A percentile compares a stretch with the other conserved stretches of the same genome.
phyloP scores from a whole-genome alignment of 2,888 invertebrate genomes.

The Iselma pallidipennis region DNA sequence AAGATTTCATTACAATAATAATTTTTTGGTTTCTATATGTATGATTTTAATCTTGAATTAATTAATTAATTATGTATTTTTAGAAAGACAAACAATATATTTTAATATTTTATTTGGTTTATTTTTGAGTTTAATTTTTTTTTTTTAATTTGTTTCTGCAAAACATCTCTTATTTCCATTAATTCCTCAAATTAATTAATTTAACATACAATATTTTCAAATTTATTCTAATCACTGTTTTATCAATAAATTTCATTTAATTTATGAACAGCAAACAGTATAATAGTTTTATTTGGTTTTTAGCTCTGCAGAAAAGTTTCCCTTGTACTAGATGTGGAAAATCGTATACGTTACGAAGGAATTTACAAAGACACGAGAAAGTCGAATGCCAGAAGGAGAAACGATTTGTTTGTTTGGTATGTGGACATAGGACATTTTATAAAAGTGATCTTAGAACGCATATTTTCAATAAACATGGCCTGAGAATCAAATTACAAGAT shows the following conservation, averaged over 20 bases:
- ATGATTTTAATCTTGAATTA: no score
- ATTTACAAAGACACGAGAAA: conserved; percentile 32
- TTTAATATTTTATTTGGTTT: no score
- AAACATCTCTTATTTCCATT: no score
- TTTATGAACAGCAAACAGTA: not conserved
- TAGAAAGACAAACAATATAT: no score
- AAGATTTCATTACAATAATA: conserved; percentile 8
- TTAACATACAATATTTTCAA: no score
- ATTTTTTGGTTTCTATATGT: not conserved
- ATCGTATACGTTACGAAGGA: conserved; percentile 43
- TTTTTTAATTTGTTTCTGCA: no score
- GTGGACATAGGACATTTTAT: conserved; percentile 38
- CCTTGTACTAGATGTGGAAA: conserved; percentile 30
- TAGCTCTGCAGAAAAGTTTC: not conserved
- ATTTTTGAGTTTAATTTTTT: no score
- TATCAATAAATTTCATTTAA: not conserved
- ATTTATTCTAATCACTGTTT: not conserved
- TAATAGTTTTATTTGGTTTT: not conserved
- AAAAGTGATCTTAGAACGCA: conserved; percentile 39
- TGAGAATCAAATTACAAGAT: conserved; percentile 14
- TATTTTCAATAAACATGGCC: conserved; percentile 36
- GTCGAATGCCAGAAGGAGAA: conserved; percentile 35
- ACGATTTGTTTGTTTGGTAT: conserved; percentile 20
- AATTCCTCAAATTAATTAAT: no score
- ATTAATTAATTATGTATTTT: not conserved